Conservation (phyloP, 2,888 invertebrate genomes). For the Dasypolia templi region DNA sequence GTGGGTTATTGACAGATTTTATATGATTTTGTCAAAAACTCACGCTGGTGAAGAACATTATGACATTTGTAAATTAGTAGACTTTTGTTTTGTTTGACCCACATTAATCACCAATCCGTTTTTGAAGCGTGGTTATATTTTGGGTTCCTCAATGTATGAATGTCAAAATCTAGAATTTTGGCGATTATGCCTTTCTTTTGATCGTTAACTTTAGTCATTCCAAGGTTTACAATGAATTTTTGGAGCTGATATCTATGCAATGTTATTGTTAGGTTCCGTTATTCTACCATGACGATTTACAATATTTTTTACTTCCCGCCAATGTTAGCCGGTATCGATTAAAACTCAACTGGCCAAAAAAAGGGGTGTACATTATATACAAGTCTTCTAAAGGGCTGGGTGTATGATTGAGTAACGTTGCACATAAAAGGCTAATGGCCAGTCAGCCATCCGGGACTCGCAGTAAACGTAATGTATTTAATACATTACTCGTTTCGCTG, state of each 20-base stretch:
- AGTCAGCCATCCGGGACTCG: not conserved
- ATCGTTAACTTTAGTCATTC: not conserved
- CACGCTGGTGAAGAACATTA: no score
- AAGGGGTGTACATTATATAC: not conserved
- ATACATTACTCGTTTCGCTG: conserved; percentile 1
- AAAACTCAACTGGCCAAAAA: not conserved
- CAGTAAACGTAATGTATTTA: not conserved
- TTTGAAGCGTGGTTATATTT: not conserved
- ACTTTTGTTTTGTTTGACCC: no score
- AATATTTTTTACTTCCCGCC: not conserved
- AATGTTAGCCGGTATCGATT: not conserved
- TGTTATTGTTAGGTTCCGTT: no score
- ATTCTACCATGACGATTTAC: not conserved
- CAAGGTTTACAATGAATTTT: no score
- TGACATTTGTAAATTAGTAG: not conserved
- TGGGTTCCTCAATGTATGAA: not conserved
- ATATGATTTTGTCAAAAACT: not conserved
- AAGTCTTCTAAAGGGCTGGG: not conserved
- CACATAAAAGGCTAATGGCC: conserved; percentile 10
- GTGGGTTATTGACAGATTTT: not conserved
- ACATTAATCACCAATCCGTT: not conserved
- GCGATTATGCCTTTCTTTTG: not conserved
- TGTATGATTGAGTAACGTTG: conserved; percentile 11
- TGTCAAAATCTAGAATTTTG: not conserved
- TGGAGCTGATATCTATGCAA: no score